Evolutionary conservation across 2,113 vertebrate genomes (phyloP).

Genomic region (Smithornis capensis): DNA sequence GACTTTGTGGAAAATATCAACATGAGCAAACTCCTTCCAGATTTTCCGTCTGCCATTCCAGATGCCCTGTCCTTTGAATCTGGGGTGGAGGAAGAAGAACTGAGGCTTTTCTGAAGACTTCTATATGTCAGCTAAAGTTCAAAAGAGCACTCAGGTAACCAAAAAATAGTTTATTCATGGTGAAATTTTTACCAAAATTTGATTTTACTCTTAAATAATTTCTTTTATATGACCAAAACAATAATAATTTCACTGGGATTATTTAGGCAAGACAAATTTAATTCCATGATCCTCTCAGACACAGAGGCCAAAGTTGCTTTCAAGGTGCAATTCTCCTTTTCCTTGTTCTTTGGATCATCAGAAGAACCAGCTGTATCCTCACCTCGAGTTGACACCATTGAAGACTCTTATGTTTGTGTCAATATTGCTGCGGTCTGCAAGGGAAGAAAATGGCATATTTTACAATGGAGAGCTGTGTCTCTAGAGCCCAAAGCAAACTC

Average conservation of each 20-base stretch:
- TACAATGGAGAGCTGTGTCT: background rate
- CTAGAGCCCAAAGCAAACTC: background rate
- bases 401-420: background rate
- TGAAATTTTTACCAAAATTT: background rate
- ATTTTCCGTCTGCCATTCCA: too few relatives aligned
- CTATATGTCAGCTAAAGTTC: background rate
- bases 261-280: background rate
- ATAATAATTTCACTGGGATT: background rate
- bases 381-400: background rate
- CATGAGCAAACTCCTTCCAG: background rate
- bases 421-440: background rate
- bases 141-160: background rate
- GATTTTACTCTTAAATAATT: background rate
- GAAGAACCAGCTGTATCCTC: background rate
- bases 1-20: background rate
- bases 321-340: background rate
- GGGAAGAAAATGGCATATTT: background rate
- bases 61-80: background rate
- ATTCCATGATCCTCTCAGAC: background rate
- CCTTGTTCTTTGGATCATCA: background rate
- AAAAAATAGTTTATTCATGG: background rate
- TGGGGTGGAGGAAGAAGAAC: background rate
- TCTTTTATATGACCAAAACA: background rate
- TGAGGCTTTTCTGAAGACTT: background rate
- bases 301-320: background rate